Conservation (phyloP, 2,888 invertebrate species). For the Nipponacmea schrenckii region DNA sequence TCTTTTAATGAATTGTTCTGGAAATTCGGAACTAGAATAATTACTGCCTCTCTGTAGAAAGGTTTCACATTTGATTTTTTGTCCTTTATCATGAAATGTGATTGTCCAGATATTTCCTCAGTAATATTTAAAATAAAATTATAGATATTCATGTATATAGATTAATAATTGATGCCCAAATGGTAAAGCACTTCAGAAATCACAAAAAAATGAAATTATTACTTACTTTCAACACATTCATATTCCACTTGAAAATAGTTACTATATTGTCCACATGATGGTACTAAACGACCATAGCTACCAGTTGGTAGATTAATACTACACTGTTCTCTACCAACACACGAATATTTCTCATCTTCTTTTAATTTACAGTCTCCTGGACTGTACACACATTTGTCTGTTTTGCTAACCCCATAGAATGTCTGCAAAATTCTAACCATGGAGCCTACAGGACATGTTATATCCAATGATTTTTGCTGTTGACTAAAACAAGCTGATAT, state of each 20-base stretch:
- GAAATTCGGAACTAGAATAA: too few relatives aligned
- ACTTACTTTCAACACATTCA: constrained; percentile 44
- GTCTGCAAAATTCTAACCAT: constrained; percentile 57
- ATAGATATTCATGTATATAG: too few relatives aligned
- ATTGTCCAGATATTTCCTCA: too few relatives aligned
- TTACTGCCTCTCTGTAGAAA: too few relatives aligned
- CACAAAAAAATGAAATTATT: neutral
- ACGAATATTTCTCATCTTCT: constrained; percentile 52
- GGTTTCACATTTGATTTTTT: too few relatives aligned
- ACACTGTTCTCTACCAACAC: constrained; percentile 55
- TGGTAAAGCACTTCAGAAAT: too few relatives aligned
- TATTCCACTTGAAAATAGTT: constrained; percentile 65
- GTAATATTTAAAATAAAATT: too few relatives aligned
- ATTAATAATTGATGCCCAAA: too few relatives aligned
- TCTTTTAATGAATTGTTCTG: too few relatives aligned
- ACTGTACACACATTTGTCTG: constrained; percentile 41
- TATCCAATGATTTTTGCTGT: constrained; percentile 43
- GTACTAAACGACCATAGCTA: constrained; percentile 45
- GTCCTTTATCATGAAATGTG: too few relatives aligned
- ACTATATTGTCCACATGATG: constrained; percentile 50
- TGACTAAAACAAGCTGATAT: constrained; percentile 51
- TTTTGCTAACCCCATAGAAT: constrained; percentile 57
- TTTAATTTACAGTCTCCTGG: constrained; percentile 53
- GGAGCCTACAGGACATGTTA: constrained; percentile 53
- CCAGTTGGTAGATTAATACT: constrained; percentile 53